These are phyloP conservation scores for Drosophila lini DNA, from an alignment of 1,140 invertebrate genomes.

Conservation along the genomic window DNA sequence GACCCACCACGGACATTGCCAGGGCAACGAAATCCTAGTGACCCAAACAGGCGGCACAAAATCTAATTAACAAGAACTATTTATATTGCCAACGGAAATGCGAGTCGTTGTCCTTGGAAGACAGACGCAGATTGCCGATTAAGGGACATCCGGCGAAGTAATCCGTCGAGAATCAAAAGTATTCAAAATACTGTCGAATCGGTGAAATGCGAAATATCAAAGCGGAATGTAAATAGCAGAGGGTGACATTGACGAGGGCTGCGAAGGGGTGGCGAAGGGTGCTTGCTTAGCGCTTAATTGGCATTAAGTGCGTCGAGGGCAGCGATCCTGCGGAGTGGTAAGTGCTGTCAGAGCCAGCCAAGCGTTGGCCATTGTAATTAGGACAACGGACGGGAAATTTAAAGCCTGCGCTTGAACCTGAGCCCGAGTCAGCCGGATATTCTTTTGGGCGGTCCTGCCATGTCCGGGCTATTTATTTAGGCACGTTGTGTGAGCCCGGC, in stretches of 20 bases:
- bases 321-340: slow-evolving; percentile 47
- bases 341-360: slow-evolving; percentile 62
- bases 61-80: slow-evolving; percentile 63
- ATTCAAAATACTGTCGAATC: slow-evolving; percentile 52
- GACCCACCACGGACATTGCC: slow-evolving; percentile 20
- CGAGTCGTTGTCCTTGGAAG: slow-evolving; percentile 1
- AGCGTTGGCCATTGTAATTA: slow-evolving; percentile 73
- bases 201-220: slow-evolving; percentile 73
- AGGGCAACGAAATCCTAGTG: slow-evolving; percentile 26
- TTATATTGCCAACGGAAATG: slow-evolving; percentile 32
- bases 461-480: slow-evolving; percentile 68
- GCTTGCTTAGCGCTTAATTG: slow-evolving; percentile 73
- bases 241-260: slow-evolving; percentile 32
- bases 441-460: slow-evolving; percentile 23
- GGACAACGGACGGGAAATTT: slow-evolving; percentile 52
- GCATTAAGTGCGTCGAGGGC: slow-evolving; percentile 73
- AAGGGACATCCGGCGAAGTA: slow-evolving; percentile 23
- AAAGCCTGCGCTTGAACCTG: slow-evolving; percentile 35
- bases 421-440: slow-evolving; percentile 26
- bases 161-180: slow-evolving; percentile 35
- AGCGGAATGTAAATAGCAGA: slow-evolving; percentile 57
- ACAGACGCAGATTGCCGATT: slow-evolving; percentile 14
- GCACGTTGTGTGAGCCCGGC: slow-evolving; percentile 35
- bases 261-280: slow-evolving; percentile 21
- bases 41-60: slow-evolving; percentile 23